Evolutionary conservation across 2,888 invertebrate genomes (phyloP).

Genomic region (Meteorus cinctellus): DNA sequence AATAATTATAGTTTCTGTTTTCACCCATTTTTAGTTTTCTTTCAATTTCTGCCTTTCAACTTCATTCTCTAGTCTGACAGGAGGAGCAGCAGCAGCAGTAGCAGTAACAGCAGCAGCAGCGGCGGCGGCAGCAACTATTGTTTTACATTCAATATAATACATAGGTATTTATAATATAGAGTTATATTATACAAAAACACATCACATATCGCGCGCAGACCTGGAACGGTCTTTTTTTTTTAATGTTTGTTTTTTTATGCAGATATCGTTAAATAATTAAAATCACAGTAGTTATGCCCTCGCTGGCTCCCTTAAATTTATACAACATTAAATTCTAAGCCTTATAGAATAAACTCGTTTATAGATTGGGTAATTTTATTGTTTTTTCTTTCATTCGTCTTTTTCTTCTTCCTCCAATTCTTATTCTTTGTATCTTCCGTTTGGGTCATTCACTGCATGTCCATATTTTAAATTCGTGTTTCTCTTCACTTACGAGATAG

Average conservation of each 20-base stretch:
- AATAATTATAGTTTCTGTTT: slow-evolving; percentile 38
- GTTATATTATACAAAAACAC: slow-evolving; percentile 73
- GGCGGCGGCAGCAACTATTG: slow-evolving; percentile 62
- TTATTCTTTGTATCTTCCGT: slow-evolving; percentile 30
- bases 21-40: slow-evolving; percentile 41
- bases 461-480: background rate
- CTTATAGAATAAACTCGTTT: slow-evolving; percentile 69
- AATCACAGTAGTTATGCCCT: slow-evolving; percentile 74
- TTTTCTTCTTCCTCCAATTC: background rate
- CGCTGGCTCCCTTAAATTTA: slow-evolving; percentile 72
- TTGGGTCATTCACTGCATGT: background rate
- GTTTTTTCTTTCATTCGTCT: slow-evolving; percentile 45
- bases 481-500: slow-evolving; percentile 15
- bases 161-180: slow-evolving; percentile 72
- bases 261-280: slow-evolving; percentile 73
- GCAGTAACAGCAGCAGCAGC: slow-evolving; percentile 51
- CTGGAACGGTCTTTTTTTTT: slow-evolving; percentile 61
- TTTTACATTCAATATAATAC: slow-evolving; percentile 71
- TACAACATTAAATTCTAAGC: slow-evolving; percentile 69
- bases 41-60: slow-evolving; percentile 44
- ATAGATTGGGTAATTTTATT: slow-evolving; percentile 57
- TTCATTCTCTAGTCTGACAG: slow-evolving; percentile 58
- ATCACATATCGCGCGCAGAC: slow-evolving; percentile 71
- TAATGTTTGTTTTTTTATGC: slow-evolving; percentile 58
- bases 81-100: slow-evolving; percentile 53